Evolutionary conservation across 2,888 invertebrate genomes (phyloP).

Genomic region (Dynastes maya): DNA sequence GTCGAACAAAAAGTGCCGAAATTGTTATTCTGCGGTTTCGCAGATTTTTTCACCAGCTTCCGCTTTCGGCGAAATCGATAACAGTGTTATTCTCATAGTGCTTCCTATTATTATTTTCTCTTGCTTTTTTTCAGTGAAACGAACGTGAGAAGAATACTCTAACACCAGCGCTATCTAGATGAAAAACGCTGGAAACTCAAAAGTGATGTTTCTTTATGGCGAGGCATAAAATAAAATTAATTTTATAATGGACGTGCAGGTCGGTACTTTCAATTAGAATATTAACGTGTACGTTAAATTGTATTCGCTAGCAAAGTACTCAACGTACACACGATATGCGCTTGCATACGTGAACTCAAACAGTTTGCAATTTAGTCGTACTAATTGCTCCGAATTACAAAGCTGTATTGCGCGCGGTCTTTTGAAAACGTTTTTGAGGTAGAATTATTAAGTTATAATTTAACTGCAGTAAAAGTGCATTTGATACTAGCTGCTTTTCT

Average conservation of each 20-base stretch:
- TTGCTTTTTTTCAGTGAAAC: not conserved
- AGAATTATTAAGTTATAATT: not conserved
- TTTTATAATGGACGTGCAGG: not conserved
- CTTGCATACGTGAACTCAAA: not conserved
- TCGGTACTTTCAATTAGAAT: not conserved
- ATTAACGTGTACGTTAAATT: slow-evolving; percentile 22
- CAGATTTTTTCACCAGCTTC: not conserved
- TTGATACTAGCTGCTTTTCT: not conserved
- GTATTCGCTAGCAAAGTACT: not conserved
- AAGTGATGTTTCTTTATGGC: slow-evolving; percentile 8
- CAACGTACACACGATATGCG: no score
- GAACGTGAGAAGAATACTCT: slow-evolving; percentile 15
- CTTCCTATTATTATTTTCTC: slow-evolving; percentile 8
- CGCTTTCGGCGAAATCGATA: slow-evolving; percentile 21
- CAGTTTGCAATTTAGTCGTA: slow-evolving; percentile 31
- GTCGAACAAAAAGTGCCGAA: slow-evolving; percentile 13
- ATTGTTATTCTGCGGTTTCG: slow-evolving; percentile 30
- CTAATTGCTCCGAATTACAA: not conserved
- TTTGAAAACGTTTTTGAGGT: slow-evolving; percentile 3
- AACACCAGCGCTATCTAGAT: not conserved
- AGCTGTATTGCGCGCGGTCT: not conserved
- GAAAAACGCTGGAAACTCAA: not conserved
- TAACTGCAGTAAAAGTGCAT: not conserved
- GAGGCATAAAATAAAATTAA: slow-evolving; percentile 23
- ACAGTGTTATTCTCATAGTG: slow-evolving; percentile 15